Conservation (phyloP, 2,888 invertebrate genomes). For the Melanophora roralis region DNA sequence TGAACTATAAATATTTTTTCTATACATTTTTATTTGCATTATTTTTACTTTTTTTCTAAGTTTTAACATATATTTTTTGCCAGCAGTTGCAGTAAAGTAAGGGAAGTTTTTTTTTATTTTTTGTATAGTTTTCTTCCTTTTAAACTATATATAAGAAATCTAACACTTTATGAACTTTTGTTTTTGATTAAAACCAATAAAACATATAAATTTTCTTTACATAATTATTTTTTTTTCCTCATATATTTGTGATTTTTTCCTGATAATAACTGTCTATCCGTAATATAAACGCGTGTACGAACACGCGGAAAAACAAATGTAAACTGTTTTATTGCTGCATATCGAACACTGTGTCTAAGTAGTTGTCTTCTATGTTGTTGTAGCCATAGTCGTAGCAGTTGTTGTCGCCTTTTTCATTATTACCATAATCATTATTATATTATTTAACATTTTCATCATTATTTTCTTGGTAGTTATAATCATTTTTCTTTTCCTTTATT, state of each 20-base stretch:
- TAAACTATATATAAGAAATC: no score
- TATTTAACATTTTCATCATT: slow-evolving; percentile 34
- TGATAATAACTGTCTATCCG: slow-evolving; percentile 61
- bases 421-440: slow-evolving; percentile 40
- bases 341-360: slow-evolving; percentile 55
- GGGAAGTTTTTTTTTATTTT: slow-evolving; percentile 18
- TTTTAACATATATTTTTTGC: slow-evolving; percentile 11
- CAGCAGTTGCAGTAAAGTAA: slow-evolving; percentile 14
- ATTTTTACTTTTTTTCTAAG: slow-evolving; percentile 1
- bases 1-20: slow-evolving; percentile 4
- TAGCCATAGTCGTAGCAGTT: slow-evolving; percentile 12
- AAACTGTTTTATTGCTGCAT: slow-evolving; percentile 75
- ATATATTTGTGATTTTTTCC: slow-evolving; percentile 3
- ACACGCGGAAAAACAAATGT: slow-evolving; percentile 78
- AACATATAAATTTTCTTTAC: no score
- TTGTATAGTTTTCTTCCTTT: slow-evolving; percentile 47
- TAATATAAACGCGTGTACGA: slow-evolving; percentile 73
- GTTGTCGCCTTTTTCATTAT: slow-evolving; percentile 22
- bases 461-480: slow-evolving; percentile 14
- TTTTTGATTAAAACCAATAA: no score
- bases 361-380: slow-evolving; percentile 57
- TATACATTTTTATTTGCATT: not conserved
- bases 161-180: no score
- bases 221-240: not conserved
- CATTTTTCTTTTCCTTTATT: slow-evolving; percentile 10